These are phyloP conservation scores for Rhynchopsitta pachyrhyncha DNA, from an alignment of 2,113 vertebrate species.

Conservation along the genomic window DNA sequence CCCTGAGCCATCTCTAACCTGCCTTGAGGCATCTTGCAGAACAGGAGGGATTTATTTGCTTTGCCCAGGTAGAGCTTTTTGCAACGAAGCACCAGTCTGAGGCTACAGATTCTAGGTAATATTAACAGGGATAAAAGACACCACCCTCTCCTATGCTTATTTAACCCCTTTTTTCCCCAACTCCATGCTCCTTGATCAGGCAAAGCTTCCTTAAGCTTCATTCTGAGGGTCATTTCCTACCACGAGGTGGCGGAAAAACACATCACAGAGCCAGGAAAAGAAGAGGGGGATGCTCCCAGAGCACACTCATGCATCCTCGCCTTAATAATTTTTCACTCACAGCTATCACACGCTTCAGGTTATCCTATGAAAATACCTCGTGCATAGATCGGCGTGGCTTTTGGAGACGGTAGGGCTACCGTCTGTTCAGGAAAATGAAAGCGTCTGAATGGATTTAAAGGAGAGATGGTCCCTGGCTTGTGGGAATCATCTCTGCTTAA, in stretches of 20 bases:
- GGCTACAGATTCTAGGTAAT: background rate
- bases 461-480: background rate
- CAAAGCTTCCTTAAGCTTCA: background rate
- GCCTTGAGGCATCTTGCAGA: background rate
- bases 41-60: background rate
- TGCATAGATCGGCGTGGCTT: background rate
- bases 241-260: constrained; percentile 37
- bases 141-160: background rate
- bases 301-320: accelerated
- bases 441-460: background rate
- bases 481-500: background rate
- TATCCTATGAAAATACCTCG: background rate
- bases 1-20: background rate
- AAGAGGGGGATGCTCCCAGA: accelerated
- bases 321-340: accelerated
- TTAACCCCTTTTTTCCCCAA: background rate
- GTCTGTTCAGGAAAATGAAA: background rate
- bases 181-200: background rate
- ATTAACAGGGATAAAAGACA: background rate
- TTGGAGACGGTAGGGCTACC: background rate
- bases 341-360: background rate
- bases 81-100: accelerated
- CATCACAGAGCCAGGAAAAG: background rate
- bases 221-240: background rate
- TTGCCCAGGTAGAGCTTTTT: background rate